Percentiles rank a stretch among this genome's conserved stretches.
These are phyloP conservation scores for Schrankia costaestrigalis DNA, from an alignment of 2,888 invertebrate species.

Conservation along the genomic window DNA sequence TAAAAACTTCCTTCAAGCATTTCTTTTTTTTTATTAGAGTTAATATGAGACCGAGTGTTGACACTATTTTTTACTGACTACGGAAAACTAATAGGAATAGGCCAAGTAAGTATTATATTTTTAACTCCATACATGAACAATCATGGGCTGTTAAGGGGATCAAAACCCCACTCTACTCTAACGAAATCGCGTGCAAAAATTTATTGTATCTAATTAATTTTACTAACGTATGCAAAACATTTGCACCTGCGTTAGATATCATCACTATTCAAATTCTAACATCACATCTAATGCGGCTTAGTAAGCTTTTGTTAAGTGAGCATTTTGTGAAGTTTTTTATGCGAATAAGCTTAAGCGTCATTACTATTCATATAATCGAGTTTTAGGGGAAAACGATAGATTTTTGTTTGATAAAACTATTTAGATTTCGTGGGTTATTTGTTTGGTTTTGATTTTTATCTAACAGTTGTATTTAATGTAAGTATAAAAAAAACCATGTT, in stretches of 20 bases:
- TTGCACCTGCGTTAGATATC: slow-evolving; percentile 41
- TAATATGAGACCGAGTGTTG: no score
- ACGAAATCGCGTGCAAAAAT: no score
- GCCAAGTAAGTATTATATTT: no score
- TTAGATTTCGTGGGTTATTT: slow-evolving; percentile 11
- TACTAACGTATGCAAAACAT: slow-evolving; percentile 37
- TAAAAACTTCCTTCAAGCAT: no score
- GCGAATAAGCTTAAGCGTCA: slow-evolving; percentile 1
- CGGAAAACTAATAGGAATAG: no score
- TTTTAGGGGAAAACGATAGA: slow-evolving; percentile 26
- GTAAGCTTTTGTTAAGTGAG: slow-evolving; percentile 5
- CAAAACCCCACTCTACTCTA: no score
- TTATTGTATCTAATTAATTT: no score
- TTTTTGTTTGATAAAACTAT: slow-evolving; percentile 20
- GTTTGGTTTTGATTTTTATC: not conserved
- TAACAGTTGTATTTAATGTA: not conserved
- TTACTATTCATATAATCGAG: slow-evolving; percentile 15
- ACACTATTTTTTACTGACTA: no score
- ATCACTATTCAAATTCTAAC: slow-evolving; percentile 45
- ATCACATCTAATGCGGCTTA: slow-evolving; percentile 34
- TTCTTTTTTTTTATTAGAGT: no score
- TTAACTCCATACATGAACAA: no score
- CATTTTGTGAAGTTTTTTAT: slow-evolving; percentile 8
- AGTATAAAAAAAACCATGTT: no score
- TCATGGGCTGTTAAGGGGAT: no score